Base-by-base conservation (phyloP, 2,113 vertebrate genomes). In the Ictalurus punctatus region DNA sequence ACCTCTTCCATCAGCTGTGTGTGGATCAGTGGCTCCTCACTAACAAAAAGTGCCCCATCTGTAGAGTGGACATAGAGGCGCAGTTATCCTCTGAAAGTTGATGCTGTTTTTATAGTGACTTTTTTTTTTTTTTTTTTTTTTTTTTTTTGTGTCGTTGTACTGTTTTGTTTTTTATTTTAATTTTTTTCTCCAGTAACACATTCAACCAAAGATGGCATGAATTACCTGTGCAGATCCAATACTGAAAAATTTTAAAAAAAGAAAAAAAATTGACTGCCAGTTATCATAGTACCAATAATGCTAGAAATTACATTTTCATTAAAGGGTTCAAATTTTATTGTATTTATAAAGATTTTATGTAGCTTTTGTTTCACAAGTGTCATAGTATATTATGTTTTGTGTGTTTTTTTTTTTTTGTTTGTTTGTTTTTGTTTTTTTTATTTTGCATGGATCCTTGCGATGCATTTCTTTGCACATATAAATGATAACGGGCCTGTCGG, bases 121-220 rank as follows among this genome's bases (percentile, higher is more conserved):
- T 88, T 93, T 93, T 93, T 90, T 85, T 17, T 85, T 76, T 87
- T 84, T 17, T 81, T 30, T 94, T 93, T 94, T 93, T 90, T 85
- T 19, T 85, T 76, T 87, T 81, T 21, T 82, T 21, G 94, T 94
- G 93, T 93, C 78, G 37, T 76, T 48, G 79, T 83, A 86, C 69
- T 84, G 34, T 87, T 78, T 90, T 59, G 27, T 61, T 89, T 71
- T 89, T 54, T 86, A 94, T 94, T 93, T 92, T 94, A 90, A 92
- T 93, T 94, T 90, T 92, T 48, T 95, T 96, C 95, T 95, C 97
- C 95, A 97, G 97, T 98, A 97, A 97, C 97, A 96, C 98, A 99
- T 98, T 98, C 98, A 98, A 99, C 98, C 98, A 99, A 99, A 99
- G 98, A 99, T 97, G 98, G 97, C 98, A 97, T 97, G 97, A 98